phyloP scores from a whole-genome alignment of 2,888 invertebrate genomes.

The Bellardia bayeri region DNA sequence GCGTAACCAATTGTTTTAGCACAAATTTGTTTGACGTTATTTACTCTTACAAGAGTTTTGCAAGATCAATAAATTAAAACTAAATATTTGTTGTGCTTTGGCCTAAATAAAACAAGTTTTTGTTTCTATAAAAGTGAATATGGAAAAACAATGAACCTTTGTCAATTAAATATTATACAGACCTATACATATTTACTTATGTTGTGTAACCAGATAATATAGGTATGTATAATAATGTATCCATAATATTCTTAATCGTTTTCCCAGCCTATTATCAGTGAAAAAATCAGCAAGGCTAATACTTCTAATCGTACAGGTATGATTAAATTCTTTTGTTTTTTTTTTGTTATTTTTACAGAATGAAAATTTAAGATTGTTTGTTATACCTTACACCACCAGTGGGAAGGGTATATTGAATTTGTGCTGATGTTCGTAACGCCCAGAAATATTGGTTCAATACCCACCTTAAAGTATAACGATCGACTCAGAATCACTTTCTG shows the following conservation, averaged over 20 bases:
- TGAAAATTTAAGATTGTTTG: conserved; percentile 16
- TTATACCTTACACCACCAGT: neutral
- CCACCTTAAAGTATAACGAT: no score
- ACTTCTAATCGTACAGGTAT: neutral
- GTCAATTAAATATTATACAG: neutral
- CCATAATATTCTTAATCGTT: neutral
- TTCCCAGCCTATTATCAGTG: conserved; percentile 6
- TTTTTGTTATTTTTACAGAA: conserved; percentile 17
- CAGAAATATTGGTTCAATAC: no score
- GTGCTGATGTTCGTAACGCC: no score
- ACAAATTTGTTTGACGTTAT: no score
- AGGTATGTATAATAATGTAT: neutral
- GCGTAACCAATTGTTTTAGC: no score
- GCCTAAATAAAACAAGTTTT: no score
- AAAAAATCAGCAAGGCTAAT: conserved; percentile 41
- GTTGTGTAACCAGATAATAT: neutral
- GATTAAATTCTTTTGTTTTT: neutral
- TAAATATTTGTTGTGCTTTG: no score
- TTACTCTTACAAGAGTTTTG: no score
- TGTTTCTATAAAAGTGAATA: neutral
- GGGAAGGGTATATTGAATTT: no score
- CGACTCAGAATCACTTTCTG: no score
- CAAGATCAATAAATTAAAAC: no score
- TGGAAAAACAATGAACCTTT: conserved; percentile 4
- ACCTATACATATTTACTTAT: neutral